Base-by-base conservation (phyloP, 2,797 vertebrate species). In the Danio tinwini region DNA sequence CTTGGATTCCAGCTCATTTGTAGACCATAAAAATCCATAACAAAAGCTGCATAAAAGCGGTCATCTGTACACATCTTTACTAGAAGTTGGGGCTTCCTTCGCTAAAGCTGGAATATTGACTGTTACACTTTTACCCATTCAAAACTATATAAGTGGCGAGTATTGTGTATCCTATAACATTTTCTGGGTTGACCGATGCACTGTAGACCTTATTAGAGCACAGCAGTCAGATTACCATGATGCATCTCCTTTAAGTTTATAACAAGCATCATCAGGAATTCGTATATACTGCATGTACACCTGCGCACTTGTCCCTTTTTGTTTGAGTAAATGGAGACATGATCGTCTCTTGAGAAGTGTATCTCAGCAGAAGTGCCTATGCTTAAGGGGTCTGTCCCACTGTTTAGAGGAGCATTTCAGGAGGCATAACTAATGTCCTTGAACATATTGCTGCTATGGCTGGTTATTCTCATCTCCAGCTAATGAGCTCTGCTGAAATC, bases 391-490 rank as follows among this genome's bases (percentile, higher is more conserved):
- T 78, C 8, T 59, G 3, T 39, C 42, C 42, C 68, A 39, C 65
- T 49, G n/a, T 70, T 52, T 49, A 58, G 42, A 77, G 29, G 52
- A 58, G 55, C 0, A 52, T 69, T 70, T 70, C 47, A 62, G 55
- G 45, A 44, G 65, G 29, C 44, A 42, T 49, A 70, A 14, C 56
- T 78, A 69, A 78, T 78, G 45, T 69, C 65, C 65, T 78, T 70
- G 65, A 78, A 78, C 76, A 78, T 70, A 78, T 78, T 78, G 76
- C 65, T 78, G 65, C 56, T 70, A 78, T 78, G 76, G 76, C 76
- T 78, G 76, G 65, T 70, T 78, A 70, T 78, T 70, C 76, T 70
- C 76, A 61, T 78, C 76, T 61, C 37, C 13, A 70, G 65, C 55
- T 78, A 70, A 70, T 61, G 76, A 78, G 64, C 76, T 78, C 65